Evolutionary conservation across 2,888 invertebrate species (phyloP).

Genomic region (Mactromeris polynyma): DNA sequence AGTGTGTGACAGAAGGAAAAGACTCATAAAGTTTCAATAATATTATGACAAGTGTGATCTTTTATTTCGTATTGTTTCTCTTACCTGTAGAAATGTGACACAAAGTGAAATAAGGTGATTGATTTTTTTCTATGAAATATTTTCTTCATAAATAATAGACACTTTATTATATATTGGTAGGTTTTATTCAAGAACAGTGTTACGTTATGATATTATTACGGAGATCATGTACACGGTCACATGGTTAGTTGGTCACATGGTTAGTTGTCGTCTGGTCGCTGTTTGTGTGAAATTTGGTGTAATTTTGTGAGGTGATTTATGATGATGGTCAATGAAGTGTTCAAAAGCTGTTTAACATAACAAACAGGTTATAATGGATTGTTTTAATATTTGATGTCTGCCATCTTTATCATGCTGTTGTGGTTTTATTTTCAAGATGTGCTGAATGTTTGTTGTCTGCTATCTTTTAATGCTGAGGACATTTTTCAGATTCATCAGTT

Average conservation of each 20-base stretch:
- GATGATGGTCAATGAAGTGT: neutral
- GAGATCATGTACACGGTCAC: neutral
- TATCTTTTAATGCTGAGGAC: neutral
- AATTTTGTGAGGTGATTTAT: constrained; percentile 1
- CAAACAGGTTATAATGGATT: neutral
- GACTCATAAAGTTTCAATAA: neutral
- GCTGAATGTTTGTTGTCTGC: constrained; percentile 5
- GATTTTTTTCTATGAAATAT: neutral
- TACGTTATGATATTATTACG: neutral
- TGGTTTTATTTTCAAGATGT: neutral
- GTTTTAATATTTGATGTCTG: neutral
- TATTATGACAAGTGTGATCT: constrained; percentile 9
- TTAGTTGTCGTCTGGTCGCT: constrained; percentile 12
- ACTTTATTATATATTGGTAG: neutral
- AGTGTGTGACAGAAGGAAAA: neutral
- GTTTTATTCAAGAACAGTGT: neutral
- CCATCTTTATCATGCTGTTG: neutral
- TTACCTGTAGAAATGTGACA: neutral
- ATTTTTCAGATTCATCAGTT: neutral
- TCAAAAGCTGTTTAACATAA: neutral
- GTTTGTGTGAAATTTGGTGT: constrained; percentile 5
- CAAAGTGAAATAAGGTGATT: neutral
- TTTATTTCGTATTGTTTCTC: neutral
- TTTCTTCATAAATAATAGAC: neutral
- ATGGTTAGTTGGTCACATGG: neutral